Percentiles rank a stretch among this genome's conserved stretches.
phyloP scores from a whole-genome alignment of 2,888 invertebrate species.

The Cremastinae sp. region DNA sequence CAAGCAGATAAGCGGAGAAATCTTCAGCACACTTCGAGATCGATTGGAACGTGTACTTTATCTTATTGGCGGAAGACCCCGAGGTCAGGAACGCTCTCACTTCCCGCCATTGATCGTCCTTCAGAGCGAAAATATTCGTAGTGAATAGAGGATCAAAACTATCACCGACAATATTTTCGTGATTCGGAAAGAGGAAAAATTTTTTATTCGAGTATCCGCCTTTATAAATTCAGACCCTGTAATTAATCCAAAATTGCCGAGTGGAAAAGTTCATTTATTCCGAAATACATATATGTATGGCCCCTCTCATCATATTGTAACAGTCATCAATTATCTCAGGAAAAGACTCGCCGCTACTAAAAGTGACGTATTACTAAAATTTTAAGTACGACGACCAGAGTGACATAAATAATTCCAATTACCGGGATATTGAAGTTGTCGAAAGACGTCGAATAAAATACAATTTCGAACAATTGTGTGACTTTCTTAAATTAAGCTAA shows the following conservation, averaged over 20 bases:
- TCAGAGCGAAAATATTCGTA: constrained; percentile 67
- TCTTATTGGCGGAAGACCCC: constrained; percentile 73
- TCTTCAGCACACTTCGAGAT: constrained; percentile 66
- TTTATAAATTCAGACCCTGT: constrained; percentile 71
- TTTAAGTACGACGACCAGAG: constrained; percentile 30
- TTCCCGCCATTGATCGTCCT: constrained; percentile 70
- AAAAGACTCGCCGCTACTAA: constrained; percentile 65
- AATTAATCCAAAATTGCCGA: constrained; percentile 67
- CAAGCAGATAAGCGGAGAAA: constrained; percentile 66
- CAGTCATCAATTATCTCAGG: constrained; percentile 30
- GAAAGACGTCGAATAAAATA: too few species aligned
- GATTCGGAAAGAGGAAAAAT: constrained; percentile 70
- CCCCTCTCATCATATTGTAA: constrained; percentile 50
- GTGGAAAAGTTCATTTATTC: constrained; percentile 65
- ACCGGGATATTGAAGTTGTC: too few species aligned
- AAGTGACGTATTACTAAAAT: constrained; percentile 13
- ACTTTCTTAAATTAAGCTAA: too few species aligned
- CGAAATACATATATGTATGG: constrained; percentile 66
- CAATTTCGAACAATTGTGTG: too few species aligned
- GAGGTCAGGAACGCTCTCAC: constrained; percentile 72
- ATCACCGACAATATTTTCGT: constrained; percentile 65
- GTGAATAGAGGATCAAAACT: constrained; percentile 68
- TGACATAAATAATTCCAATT: constrained; percentile 19
- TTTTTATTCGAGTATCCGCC: constrained; percentile 67
- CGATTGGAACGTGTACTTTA: constrained; percentile 70